Base-by-base conservation (phyloP, 2,113 vertebrate species). In the Leucoraja erinaceus region DNA sequence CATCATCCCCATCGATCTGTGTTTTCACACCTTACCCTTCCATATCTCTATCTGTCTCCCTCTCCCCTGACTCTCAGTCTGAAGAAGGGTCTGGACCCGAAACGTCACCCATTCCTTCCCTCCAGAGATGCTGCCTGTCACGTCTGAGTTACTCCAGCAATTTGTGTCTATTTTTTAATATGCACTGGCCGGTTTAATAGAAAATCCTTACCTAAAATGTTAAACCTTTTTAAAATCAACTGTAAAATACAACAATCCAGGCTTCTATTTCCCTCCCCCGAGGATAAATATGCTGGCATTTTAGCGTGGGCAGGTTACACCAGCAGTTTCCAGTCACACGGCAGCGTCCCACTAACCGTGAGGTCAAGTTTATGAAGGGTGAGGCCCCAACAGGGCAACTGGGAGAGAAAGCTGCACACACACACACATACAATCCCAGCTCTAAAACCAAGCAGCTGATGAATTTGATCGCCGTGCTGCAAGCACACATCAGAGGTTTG, bases 341-440 rank as follows among this genome's bases (percentile, higher is more conserved):
- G 20, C 28, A 93, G 93, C 68, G 72, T 94, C 93, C 94, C 94
- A 93, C 93, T 95, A 96, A 94, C 93, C 94, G 94, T 84, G 78
- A 74, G 95, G 95, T 96, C 95, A 96, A 94, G 94, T 94, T 95
- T 12, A 22, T 79, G 93, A 93, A 94, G 94, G 92, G 94, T 92
- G 95, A 95, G 94, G 95, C 95, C 94, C 94, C 72, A 28, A 0
- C 0, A 1, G 93, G 94, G 95, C 95, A 96, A 96, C 96, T 96
- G 96, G 94, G 93, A 76, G 94, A 95, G 95, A 94, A 95, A 95
- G 94, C 1, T 0, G 93, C 93, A 93, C 94, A 94, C 38, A 93
- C 94, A 94, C 38, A 47, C 38, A 47, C 38, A 93, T 94, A 94
- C 38, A 93, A 94, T 94, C 20, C 95, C 95, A 96, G 95, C 93